Conservation (phyloP, 2,888 invertebrate genomes). For the Peribatodes rhomboidaria region DNA sequence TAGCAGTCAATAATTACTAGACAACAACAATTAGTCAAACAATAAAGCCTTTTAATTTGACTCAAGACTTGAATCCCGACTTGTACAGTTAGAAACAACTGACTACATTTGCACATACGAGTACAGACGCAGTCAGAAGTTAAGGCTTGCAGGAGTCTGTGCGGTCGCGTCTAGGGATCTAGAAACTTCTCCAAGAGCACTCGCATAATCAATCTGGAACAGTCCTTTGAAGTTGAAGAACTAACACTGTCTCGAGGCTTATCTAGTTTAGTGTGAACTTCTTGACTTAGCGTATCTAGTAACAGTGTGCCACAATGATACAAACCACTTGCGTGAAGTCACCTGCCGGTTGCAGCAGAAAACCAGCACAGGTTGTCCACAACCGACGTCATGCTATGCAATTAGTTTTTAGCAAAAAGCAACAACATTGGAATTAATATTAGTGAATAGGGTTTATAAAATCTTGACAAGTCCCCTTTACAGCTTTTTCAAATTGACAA, state of each 20-base stretch:
- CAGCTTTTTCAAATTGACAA: too few relatives aligned
- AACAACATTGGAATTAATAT: too few relatives aligned
- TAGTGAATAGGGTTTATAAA: too few relatives aligned
- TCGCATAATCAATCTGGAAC: slow-evolving; percentile 1
- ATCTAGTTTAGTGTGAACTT: not conserved
- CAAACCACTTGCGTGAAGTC: too few relatives aligned
- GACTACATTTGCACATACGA: not conserved
- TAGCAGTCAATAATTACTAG: too few relatives aligned
- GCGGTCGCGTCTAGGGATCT: not conserved
- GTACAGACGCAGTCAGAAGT: slow-evolving; percentile 2
- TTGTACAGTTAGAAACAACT: not conserved
- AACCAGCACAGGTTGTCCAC: too few relatives aligned
- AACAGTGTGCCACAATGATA: too few relatives aligned
- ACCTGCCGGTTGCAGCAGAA: too few relatives aligned
- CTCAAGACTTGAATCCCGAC: not conserved
- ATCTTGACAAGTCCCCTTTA: too few relatives aligned
- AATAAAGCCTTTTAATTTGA: not conserved
- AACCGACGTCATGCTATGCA: too few relatives aligned
- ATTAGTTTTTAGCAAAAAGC: too few relatives aligned
- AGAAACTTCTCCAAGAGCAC: not conserved
- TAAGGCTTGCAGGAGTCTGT: not conserved
- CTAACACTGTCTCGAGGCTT: not conserved
- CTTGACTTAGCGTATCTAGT: not conserved
- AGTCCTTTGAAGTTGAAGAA: slow-evolving; percentile 9
- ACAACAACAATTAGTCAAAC: too few relatives aligned